These are phyloP conservation scores for Drosophila kepulauana DNA, from an alignment of 1,140 invertebrate species.

Conservation along the genomic window DNA sequence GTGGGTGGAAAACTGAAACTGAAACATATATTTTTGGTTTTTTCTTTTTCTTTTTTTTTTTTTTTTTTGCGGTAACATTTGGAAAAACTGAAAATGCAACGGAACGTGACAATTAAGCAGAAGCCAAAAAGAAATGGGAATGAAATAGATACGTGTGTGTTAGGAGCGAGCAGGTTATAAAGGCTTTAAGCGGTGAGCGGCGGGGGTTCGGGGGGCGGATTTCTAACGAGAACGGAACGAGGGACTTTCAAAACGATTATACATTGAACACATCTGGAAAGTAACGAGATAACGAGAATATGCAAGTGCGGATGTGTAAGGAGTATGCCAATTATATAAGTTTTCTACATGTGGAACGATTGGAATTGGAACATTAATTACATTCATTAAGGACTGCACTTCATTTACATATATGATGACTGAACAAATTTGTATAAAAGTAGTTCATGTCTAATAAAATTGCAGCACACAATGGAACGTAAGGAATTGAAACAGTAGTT, in stretches of 20 bases:
- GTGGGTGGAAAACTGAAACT: constrained; percentile 5
- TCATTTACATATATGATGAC: no score
- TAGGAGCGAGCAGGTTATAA: not conserved
- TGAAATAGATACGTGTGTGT: not conserved
- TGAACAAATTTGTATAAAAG: no score
- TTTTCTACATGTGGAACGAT: not conserved
- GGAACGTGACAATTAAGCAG: constrained; percentile 25
- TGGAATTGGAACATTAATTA: not conserved
- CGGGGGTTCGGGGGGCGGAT: not conserved
- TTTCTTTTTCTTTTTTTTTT: no score
- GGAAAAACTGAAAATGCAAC: constrained; percentile 32
- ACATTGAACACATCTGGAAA: not conserved
- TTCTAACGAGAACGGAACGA: not conserved
- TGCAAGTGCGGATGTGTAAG: not conserved
- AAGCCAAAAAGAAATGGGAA: constrained; percentile 14
- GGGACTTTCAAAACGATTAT: constrained; percentile 16
- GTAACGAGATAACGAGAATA: not conserved
- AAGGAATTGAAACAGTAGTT: not conserved
- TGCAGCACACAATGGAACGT: not conserved
- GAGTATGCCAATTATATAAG: no score
- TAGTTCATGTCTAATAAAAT: not conserved
- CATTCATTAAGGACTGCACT: no score
- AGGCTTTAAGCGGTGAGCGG: constrained; percentile 6
- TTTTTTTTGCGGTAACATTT: not conserved
- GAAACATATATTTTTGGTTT: not conserved